A percentile compares a stretch with the other conserved stretches of the same genome.
phyloP scores from a whole-genome alignment of 2,113 vertebrate genomes.

The Prunella himalayana region DNA sequence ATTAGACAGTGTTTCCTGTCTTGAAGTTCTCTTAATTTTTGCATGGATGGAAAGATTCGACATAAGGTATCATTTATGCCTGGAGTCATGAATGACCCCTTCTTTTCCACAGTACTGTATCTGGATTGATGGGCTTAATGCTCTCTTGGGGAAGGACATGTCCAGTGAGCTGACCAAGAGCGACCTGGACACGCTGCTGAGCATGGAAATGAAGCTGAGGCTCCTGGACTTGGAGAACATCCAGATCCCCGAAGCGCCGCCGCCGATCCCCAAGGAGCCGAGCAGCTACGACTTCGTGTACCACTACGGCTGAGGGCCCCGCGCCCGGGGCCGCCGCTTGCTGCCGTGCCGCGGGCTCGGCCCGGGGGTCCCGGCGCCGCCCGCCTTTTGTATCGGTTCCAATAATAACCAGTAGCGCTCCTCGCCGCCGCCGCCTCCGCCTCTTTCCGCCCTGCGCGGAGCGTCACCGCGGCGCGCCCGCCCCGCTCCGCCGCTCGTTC shows the following conservation, averaged over 20 bases:
- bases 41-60: neutral
- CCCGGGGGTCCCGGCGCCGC: neutral
- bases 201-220: slow-evolving; percentile 99
- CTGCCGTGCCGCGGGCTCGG: neutral
- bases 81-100: neutral
- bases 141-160: slow-evolving; percentile 95
- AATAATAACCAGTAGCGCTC: slow-evolving; percentile 5
- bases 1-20: neutral
- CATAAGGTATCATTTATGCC: neutral
- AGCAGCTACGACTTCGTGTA: slow-evolving; percentile 98
- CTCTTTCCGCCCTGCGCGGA: neutral
- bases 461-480: neutral
- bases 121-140: slow-evolving; percentile 94
- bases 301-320: slow-evolving; percentile 86
- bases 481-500: neutral
- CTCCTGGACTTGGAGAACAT: slow-evolving; percentile 97
- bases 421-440: neutral
- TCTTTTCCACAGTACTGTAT: slow-evolving; percentile 86
- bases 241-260: slow-evolving; percentile 91
- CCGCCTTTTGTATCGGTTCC: neutral
- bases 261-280: slow-evolving; percentile 93
- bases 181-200: slow-evolving; percentile 94
- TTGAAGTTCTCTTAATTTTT: neutral
- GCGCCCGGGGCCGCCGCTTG: neutral
- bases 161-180: slow-evolving; percentile 94